phyloP scores from a whole-genome alignment of 2,113 vertebrate genomes.

The Pomatostomus ruficeps region DNA sequence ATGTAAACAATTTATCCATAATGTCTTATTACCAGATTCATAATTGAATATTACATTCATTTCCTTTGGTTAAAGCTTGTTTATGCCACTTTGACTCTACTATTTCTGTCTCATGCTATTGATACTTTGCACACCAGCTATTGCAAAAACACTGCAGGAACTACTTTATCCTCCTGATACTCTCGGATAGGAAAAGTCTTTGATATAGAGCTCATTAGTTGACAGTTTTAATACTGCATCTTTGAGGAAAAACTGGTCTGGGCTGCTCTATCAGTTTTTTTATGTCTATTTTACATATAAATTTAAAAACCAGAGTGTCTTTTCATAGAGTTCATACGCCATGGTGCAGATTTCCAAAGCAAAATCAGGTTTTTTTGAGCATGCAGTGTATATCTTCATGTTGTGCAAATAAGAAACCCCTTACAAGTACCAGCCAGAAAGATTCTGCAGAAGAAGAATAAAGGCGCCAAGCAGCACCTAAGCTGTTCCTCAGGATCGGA shows the following conservation, averaged over 20 bases:
- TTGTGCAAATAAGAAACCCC: background rate
- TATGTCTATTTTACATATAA: background rate
- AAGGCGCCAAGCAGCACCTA: background rate
- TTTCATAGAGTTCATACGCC: background rate
- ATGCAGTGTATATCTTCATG: background rate
- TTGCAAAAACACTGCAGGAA: background rate
- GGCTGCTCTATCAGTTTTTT: background rate
- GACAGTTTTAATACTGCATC: background rate
- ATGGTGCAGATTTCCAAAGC: background rate
- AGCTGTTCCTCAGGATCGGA: background rate
- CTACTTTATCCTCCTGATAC: background rate
- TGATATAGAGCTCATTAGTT: background rate
- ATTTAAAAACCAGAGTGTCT: background rate
- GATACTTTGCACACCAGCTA: background rate
- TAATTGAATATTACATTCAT: conserved; percentile 12
- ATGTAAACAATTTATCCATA: conserved; percentile 5
- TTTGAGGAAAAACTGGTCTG: conserved; percentile 27
- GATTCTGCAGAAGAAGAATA: background rate
- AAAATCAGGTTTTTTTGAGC: background rate
- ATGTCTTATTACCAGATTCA: conserved; percentile 12
- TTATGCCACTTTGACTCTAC: background rate
- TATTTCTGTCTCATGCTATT: background rate
- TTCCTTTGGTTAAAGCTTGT: background rate
- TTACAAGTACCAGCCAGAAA: background rate
- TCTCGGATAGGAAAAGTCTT: background rate